phyloP scores from a whole-genome alignment of 1,140 invertebrate genomes.

The Scaptomyza pallida region DNA sequence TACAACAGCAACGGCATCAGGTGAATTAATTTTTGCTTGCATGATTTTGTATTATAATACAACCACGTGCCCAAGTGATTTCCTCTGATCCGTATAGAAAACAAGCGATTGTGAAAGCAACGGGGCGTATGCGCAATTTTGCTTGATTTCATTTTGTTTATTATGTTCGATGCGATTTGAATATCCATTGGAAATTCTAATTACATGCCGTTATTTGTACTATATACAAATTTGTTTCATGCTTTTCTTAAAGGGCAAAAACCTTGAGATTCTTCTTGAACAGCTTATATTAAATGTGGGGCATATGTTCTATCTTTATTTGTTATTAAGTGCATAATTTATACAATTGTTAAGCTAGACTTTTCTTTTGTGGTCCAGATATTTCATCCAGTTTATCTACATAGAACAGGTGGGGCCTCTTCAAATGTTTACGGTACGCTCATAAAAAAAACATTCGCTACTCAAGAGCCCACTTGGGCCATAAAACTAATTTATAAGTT shows the following conservation, averaged over 20 bases:
- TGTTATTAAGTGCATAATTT: not conserved
- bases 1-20: slow-evolving; percentile 18
- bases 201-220: slow-evolving; percentile 41
- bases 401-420: slow-evolving; percentile 23
- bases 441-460: slow-evolving; percentile 46
- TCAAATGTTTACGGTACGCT: slow-evolving; percentile 9
- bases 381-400: too few species aligned
- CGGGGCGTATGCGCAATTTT: slow-evolving; percentile 29
- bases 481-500: slow-evolving; percentile 73
- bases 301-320: not conserved
- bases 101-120: not conserved
- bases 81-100: slow-evolving; percentile 6
- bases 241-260: not conserved
- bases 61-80: slow-evolving; percentile 30
- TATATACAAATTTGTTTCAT: slow-evolving; percentile 7
- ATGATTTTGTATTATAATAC: slow-evolving; percentile 16
- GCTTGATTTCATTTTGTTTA: slow-evolving; percentile 44
- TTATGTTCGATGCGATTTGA: slow-evolving; percentile 18
- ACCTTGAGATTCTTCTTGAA: slow-evolving; percentile 5
- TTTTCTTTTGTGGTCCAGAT: slow-evolving; percentile 16
- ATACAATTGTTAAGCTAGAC: slow-evolving; percentile 1
- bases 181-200: slow-evolving; percentile 53
- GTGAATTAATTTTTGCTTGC: slow-evolving; percentile 34
- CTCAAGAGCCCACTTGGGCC: slow-evolving; percentile 43
- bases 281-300: slow-evolving; percentile 5